A percentile compares a stretch with the other conserved stretches of the same genome.
Evolutionary conservation across 2,113 vertebrate species (phyloP).

Genomic region (Sterna hirundo): DNA sequence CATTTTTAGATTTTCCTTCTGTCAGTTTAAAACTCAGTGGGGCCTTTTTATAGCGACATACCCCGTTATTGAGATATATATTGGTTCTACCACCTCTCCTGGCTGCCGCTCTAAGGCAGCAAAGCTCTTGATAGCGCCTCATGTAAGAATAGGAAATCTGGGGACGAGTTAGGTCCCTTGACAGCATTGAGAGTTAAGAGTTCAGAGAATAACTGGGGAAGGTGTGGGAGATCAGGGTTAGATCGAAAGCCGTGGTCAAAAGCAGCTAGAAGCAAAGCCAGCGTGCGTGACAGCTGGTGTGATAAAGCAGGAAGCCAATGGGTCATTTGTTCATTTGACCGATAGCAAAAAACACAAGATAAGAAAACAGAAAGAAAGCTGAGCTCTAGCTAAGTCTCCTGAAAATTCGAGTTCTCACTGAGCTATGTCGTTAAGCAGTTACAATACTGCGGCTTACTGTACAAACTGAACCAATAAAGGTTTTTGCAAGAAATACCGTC

Average conservation of each 20-base stretch:
- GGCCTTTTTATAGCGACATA: neutral
- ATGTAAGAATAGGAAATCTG: neutral
- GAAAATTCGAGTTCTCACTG: neutral
- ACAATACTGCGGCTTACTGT: neutral
- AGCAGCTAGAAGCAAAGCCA: neutral
- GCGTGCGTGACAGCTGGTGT: neutral
- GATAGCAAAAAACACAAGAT: neutral
- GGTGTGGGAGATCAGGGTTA: neutral
- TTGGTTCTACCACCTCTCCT: neutral
- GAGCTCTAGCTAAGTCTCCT: neutral
- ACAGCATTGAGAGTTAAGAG: neutral
- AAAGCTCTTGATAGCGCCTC: neutral
- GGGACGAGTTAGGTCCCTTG: neutral
- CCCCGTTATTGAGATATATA: neutral
- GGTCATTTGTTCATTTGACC: neutral
- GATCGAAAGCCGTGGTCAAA: neutral
- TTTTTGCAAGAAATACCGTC: neutral
- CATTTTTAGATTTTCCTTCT: neutral
- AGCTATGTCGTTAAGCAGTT: rapidly evolving
- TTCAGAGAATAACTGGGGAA: neutral
- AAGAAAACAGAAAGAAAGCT: neutral
- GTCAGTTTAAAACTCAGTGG: neutral
- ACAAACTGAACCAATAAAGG: neutral
- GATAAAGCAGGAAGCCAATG: neutral
- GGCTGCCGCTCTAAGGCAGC: neutral